phyloP scores from a whole-genome alignment of 2,113 vertebrate genomes.

The Peromyscus californicus region DNA sequence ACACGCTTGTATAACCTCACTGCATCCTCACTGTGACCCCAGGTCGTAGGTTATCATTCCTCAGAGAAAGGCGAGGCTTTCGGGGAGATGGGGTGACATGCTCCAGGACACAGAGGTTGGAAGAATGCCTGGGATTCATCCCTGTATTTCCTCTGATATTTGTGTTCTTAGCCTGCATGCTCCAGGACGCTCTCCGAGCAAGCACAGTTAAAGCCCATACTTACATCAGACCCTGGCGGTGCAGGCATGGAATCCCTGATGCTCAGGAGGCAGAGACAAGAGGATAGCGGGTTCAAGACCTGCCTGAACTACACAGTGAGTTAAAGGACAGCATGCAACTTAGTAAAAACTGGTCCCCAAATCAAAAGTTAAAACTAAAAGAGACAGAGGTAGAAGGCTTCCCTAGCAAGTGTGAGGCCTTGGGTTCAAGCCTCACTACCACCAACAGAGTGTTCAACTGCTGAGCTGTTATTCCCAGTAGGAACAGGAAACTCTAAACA shows the following conservation, averaged over 20 bases:
- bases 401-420: background rate
- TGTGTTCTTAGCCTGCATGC: background rate
- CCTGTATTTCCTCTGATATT: background rate
- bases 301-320: background rate
- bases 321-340: background rate
- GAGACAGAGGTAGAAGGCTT: background rate
- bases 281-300: background rate
- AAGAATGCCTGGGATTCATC: background rate
- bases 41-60: background rate
- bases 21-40: background rate
- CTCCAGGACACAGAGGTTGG: background rate
- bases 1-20: background rate
- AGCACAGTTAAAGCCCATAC: background rate
- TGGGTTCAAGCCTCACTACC: background rate
- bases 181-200: background rate
- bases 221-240: background rate
- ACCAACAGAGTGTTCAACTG: background rate
- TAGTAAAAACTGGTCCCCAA: background rate
- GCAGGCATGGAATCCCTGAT: background rate
- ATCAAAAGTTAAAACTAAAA: background rate
- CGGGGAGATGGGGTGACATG: background rate
- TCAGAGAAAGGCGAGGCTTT: background rate
- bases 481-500: conserved; percentile 31
- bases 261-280: background rate
- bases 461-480: background rate